Base-by-base conservation (phyloP, 2,797 vertebrate genomes). In the Etheostoma perlongum region DNA sequence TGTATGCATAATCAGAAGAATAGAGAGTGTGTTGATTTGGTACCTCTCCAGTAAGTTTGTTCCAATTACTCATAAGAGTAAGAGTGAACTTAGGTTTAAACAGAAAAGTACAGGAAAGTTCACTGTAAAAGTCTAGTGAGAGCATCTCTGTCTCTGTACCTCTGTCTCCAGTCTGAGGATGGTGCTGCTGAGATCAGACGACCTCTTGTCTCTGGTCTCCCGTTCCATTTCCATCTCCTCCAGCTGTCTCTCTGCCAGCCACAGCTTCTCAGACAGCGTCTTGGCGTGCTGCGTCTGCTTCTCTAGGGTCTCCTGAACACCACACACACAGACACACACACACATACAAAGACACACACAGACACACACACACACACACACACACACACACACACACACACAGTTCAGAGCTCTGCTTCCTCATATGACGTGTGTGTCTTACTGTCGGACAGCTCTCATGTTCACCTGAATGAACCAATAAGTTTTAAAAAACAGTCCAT, bases 251-350 rank as follows among this genome's bases (percentile, higher is more conserved):
- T 96, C 95, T 0, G 91, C 21, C 53, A 75, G 72, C 95, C 95
- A 96, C 68, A 96, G 21, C 82, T 95, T 95, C 79, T 96, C 95
- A 0, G 92, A 75, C 53, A 95, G 71, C 10, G 21, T 40, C 86
- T 95, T 78, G 5, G 85, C 40, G 1, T 94, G 92, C 71, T 79
- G 92, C 0, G 90, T 88, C 85, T 95, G 92, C 64, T 95, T 96
- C 36, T 95, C 95, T 81, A 96, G 89, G 79, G 78, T 92, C 1
- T 95, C 95, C 95, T 96, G 62, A 71, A 78, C 33, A 67, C 25
- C 54, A 14, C 16, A 52, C 36, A 36, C 57, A 72, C 53, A 49
- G 27, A 60, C 59, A 36, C 15, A 44, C 16, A 66, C 21, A 67
- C 42, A 68, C 25, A 57, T 2, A 33, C 25, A 23, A 23, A 23